These are phyloP conservation scores for Drosophila tsacasi DNA, from an alignment of 1,140 invertebrate genomes.

Conservation along the genomic window DNA sequence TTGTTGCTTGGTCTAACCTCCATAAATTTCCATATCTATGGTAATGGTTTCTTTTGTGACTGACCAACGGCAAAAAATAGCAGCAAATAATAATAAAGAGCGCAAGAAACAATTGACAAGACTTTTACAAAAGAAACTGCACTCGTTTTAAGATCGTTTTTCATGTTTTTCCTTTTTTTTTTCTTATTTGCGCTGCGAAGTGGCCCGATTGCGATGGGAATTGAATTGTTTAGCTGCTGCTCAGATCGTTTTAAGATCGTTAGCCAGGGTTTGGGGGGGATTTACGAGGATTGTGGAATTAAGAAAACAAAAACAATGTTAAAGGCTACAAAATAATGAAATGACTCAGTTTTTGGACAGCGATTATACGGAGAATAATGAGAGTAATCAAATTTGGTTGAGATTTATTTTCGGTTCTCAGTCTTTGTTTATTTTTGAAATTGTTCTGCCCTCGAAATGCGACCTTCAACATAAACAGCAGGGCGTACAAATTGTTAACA, in stretches of 20 bases:
- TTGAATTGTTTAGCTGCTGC: slow-evolving; percentile 12
- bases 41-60: slow-evolving; percentile 21
- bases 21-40: slow-evolving; percentile 13
- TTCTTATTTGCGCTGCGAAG: slow-evolving; percentile 1
- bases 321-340: slow-evolving; percentile 16
- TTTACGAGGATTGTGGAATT: not conserved
- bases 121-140: slow-evolving; percentile 59
- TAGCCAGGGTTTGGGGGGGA: not conserved
- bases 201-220: slow-evolving; percentile 47
- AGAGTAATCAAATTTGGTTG: slow-evolving; percentile 8
- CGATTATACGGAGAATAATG: slow-evolving; percentile 1
- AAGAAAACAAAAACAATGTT: slow-evolving; percentile 9
- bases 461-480: slow-evolving; percentile 2
- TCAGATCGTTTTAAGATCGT: slow-evolving; percentile 10
- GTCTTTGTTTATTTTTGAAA: not conserved
- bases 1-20: not conserved
- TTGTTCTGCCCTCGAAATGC: slow-evolving; percentile 1
- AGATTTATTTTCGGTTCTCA: slow-evolving; percentile 14
- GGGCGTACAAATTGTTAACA: not conserved
- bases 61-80: slow-evolving; percentile 12
- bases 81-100: slow-evolving; percentile 23
- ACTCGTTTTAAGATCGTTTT: slow-evolving; percentile 37
- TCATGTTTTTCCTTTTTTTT: slow-evolving; percentile 3
- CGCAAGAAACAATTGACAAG: slow-evolving; percentile 37
- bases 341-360: slow-evolving; percentile 12